These are phyloP conservation scores for Phenganax marumi DNA, from an alignment of 92 coral and sea anemone genomes.

Conservation along the genomic window DNA sequence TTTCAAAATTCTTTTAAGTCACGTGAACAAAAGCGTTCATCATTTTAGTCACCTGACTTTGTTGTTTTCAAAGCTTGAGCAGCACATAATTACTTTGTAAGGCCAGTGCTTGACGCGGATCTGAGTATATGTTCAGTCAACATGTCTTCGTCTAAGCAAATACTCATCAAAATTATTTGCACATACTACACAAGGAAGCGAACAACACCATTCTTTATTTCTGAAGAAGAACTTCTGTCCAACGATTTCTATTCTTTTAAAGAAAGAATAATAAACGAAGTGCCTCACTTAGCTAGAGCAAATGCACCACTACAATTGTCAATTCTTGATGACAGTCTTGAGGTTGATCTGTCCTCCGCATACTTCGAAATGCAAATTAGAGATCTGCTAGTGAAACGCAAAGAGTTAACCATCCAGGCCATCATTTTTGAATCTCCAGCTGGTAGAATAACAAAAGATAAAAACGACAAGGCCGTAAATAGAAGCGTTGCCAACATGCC, in stretches of 20 bases:
- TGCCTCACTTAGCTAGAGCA: not conserved
- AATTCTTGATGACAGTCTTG: not conserved
- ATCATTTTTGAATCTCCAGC: too few relatives aligned
- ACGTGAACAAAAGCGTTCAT: too few relatives aligned
- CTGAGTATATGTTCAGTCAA: too few relatives aligned
- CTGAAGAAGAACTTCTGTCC: not conserved
- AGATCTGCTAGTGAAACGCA: not conserved
- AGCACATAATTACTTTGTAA: too few relatives aligned
- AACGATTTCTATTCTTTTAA: not conserved
- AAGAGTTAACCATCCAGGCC: not conserved
- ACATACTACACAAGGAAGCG: not conserved
- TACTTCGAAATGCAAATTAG: not conserved
- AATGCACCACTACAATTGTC: not conserved
- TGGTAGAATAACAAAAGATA: not conserved
- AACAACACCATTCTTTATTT: not conserved
- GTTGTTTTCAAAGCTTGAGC: too few relatives aligned
- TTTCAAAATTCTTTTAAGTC: too few relatives aligned
- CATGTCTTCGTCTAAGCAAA: too few relatives aligned
- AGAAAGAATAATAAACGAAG: not conserved
- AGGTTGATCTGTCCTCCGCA: not conserved
- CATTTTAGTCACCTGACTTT: too few relatives aligned
- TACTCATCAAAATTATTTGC: not conserved
- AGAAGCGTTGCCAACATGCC: not conserved
- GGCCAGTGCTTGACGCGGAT: too few relatives aligned
- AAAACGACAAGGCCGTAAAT: not conserved